These are phyloP conservation scores for Leptopilina myrica DNA, from an alignment of 2,888 invertebrate species.

Conservation along the genomic window DNA sequence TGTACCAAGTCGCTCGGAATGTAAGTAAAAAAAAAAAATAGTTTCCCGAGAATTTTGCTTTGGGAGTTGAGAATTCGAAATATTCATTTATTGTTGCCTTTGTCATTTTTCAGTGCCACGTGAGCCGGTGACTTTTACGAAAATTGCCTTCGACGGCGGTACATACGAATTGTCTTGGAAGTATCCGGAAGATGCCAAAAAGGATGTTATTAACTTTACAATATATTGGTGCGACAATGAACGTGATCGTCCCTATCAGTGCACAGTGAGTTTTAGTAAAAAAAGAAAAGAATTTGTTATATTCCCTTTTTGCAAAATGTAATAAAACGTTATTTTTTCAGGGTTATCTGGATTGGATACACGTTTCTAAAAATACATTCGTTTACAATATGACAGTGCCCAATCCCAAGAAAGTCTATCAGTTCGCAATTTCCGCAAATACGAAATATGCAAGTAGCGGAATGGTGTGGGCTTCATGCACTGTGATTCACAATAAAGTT, in stretches of 20 bases:
- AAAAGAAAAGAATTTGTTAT: background rate
- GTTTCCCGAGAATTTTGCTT: too few species aligned
- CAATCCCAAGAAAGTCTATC: conserved; percentile 80
- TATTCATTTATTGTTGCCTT: too few species aligned
- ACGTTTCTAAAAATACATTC: conserved; percentile 78
- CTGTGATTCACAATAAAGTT: conserved; percentile 78
- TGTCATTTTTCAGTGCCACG: conserved; percentile 69
- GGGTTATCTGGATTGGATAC: conserved; percentile 82
- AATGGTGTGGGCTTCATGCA: conserved; percentile 91
- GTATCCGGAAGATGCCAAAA: conserved; percentile 77
- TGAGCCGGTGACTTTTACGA: conserved; percentile 82
- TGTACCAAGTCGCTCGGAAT: conserved; percentile 80
- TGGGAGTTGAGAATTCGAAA: too few species aligned
- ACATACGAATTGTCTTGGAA: conserved; percentile 88
- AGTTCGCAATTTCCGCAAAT: conserved; percentile 90
- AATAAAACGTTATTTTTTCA: conserved; percentile 58
- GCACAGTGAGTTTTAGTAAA: conserved; percentile 72
- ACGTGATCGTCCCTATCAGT: conserved; percentile 80
- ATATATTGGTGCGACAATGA: conserved; percentile 87
- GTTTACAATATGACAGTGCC: conserved; percentile 81
- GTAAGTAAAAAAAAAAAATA: conserved; percentile 70
- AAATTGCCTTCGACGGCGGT: conserved; percentile 85
- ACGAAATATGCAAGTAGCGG: conserved; percentile 85
- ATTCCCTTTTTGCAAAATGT: too few species aligned
- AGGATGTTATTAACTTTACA: conserved; percentile 84